Percentiles rank a stretch among this genome's conserved stretches.
phyloP scores from a whole-genome alignment of 2,888 invertebrate genomes.

The Isotomurus palustris region DNA sequence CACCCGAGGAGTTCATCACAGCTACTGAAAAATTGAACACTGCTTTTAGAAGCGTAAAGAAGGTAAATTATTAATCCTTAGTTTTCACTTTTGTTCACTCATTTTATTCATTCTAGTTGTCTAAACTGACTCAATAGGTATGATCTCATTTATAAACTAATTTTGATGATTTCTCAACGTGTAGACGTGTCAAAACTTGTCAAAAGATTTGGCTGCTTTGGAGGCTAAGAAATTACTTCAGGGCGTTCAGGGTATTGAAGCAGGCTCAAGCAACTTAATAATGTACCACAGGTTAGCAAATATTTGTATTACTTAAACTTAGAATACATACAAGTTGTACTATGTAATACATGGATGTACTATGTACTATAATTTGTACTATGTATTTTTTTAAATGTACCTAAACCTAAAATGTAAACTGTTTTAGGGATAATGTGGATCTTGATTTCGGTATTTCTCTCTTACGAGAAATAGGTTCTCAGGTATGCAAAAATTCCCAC shows the following conservation, averaged over 20 bases:
- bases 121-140: no score
- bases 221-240: conserved; percentile 60
- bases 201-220: conserved; percentile 66
- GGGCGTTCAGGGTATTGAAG: conserved; percentile 1
- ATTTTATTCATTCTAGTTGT: no score
- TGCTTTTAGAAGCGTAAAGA: conserved; percentile 30
- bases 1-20: conserved; percentile 24
- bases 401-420: no score
- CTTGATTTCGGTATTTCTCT: conserved; percentile 69
- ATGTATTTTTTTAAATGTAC: conserved; percentile 31
- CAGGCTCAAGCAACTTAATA: conserved; percentile 15
- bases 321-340: no score
- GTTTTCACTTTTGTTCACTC: no score
- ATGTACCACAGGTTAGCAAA: conserved; percentile 21
- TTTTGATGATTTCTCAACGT: no score
- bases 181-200: conserved; percentile 58
- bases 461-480: conserved; percentile 60
- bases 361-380: background rate
- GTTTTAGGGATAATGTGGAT: conserved; percentile 68
- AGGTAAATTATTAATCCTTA: conserved; percentile 24
- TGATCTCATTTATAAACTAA: no score
- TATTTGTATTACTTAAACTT: background rate
- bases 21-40: conserved; percentile 39
- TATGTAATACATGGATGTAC: no score
- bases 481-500: conserved; percentile 47